Percentiles rank a stretch among this genome's conserved stretches.
These are phyloP conservation scores for Homarus americanus DNA, from an alignment of 1,140 invertebrate genomes.

Conservation along the genomic window DNA sequence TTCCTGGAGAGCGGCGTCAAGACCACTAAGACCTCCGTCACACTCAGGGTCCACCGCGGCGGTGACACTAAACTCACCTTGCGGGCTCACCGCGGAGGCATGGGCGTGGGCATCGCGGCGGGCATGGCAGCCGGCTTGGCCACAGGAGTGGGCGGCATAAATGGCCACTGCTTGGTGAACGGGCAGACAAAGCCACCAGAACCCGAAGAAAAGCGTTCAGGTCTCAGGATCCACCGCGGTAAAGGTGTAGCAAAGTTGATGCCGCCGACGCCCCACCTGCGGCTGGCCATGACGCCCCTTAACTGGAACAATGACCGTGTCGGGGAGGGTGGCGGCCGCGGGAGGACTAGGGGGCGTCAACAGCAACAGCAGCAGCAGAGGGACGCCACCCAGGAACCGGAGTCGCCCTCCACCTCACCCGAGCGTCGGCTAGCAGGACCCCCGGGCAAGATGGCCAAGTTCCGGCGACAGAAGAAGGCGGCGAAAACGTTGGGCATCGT, in stretches of 20 bases:
- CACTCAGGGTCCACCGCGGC: constrained; percentile 82
- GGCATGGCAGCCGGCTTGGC: constrained; percentile 39
- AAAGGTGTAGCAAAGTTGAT: constrained; percentile 44
- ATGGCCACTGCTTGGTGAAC: constrained; percentile 43
- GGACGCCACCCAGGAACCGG: constrained; percentile 9
- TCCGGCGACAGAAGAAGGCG: constrained; percentile 97
- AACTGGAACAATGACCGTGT: constrained; percentile 11
- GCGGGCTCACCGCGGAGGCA: constrained; percentile 75
- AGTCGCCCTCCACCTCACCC: constrained; percentile 75
- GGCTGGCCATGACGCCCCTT: constrained; percentile 31
- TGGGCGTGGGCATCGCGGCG: constrained; percentile 66
- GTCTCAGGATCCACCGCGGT: constrained; percentile 18
- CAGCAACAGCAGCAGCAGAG: background rate
- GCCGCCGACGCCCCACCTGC: constrained; percentile 34
- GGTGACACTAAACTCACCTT: constrained; percentile 75
- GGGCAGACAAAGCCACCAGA: constrained; percentile 10
- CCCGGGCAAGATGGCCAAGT: constrained; percentile 84
- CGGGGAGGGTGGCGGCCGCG: background rate
- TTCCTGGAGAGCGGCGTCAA: constrained; percentile 80
- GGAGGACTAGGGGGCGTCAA: background rate
- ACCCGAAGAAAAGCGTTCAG: background rate
- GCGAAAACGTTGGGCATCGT: constrained; percentile 91
- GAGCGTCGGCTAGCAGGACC: constrained; percentile 73
- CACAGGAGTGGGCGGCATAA: constrained; percentile 68
- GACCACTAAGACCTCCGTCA: constrained; percentile 79